Evolutionary conservation across 2,797 vertebrate genomes (phyloP).

Genomic region (Oophaga sylvatica): DNA sequence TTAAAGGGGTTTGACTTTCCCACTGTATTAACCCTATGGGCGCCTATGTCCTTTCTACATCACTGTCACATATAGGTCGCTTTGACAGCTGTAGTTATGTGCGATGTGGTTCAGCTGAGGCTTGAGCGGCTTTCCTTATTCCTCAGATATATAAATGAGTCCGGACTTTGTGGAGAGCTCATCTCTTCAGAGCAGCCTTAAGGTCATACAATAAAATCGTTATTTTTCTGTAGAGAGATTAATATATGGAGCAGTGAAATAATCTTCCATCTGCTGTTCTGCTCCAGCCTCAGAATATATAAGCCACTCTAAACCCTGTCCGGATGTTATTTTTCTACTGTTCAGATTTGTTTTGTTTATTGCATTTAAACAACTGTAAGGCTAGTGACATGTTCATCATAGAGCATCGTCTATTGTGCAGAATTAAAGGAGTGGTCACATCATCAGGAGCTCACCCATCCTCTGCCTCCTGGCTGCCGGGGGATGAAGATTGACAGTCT

Average conservation of each 20-base stretch:
- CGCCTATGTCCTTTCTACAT: too few species aligned
- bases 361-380: not conserved
- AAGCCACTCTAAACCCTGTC: not conserved
- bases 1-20: too few species aligned
- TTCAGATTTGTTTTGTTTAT: not conserved
- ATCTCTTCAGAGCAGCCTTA: not conserved
- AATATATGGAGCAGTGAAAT: slow-evolving; percentile 12
- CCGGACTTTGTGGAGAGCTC: not conserved
- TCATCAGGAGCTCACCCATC: too few species aligned
- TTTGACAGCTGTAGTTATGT: not conserved
- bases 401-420: not conserved
- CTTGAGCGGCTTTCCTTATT: not conserved
- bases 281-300: not conserved
- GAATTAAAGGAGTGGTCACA: not conserved
- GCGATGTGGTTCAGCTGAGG: not conserved
- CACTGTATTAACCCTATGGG: too few species aligned
- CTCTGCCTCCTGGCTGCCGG: too few species aligned
- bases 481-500: too few species aligned
- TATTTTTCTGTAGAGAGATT: slow-evolving; percentile 34
- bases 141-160: not conserved
- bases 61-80: too few species aligned
- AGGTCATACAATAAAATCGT: slow-evolving; percentile 39
- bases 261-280: slow-evolving; percentile 8
- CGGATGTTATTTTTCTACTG: not conserved
- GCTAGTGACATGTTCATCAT: not conserved